Conservation (phyloP, 2,888 invertebrate genomes). For the Disparrhopalites patrizii region DNA sequence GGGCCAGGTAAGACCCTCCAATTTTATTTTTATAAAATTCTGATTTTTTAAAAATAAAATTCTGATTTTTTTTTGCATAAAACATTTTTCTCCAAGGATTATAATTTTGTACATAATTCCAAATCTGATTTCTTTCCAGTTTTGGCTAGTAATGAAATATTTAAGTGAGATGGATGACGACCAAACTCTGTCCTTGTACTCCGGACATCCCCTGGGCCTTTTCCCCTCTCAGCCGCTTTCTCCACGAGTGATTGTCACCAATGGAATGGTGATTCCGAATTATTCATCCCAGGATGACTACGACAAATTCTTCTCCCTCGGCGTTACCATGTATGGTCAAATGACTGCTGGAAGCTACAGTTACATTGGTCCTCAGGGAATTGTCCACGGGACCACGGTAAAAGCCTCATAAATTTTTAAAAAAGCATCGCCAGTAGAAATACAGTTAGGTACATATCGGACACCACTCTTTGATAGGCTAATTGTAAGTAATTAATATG, state of each 20-base stretch:
- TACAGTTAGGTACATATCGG: too few species aligned
- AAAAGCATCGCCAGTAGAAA: too few species aligned
- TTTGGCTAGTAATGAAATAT: constrained; percentile 58
- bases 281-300: constrained; percentile 58
- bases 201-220: constrained; percentile 61
- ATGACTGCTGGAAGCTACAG: constrained; percentile 64
- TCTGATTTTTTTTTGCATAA: constrained; percentile 8
- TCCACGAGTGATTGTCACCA: constrained; percentile 60
- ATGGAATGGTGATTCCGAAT: constrained; percentile 63
- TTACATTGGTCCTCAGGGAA: constrained; percentile 64
- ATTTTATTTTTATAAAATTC: background rate
- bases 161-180: constrained; percentile 56
- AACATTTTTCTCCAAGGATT: background rate
- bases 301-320: constrained; percentile 60
- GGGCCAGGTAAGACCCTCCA: constrained; percentile 60
- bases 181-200: constrained; percentile 60
- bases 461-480: too few species aligned
- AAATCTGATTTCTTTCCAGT: constrained; percentile 54
- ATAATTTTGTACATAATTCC: background rate
- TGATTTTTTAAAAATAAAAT: background rate
- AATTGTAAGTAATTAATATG: too few species aligned
- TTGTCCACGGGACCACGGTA: constrained; percentile 63
- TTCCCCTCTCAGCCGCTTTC: constrained; percentile 56
- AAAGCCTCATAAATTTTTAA: too few species aligned
- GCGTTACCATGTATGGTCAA: constrained; percentile 54